These are phyloP conservation scores for Cichlasoma orientale DNA, from an alignment of 2,797 vertebrate species.

Conservation along the genomic window DNA sequence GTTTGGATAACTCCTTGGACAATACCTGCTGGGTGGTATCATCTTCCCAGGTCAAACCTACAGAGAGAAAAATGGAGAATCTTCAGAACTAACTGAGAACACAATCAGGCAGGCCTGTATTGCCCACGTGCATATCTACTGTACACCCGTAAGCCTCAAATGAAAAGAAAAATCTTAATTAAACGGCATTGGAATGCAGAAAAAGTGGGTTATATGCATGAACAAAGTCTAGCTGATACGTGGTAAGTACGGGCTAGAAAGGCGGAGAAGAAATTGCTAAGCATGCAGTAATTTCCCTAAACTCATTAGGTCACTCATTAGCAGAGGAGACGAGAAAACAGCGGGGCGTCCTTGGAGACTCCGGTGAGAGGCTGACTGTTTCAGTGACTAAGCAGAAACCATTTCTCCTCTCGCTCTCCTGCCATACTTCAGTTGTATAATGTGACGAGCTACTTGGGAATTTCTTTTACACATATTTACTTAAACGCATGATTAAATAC, in stretches of 20 bases:
- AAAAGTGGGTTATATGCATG: background rate
- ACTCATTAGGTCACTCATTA: conserved; percentile 50
- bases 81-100: background rate
- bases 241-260: background rate
- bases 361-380: conserved; percentile 1
- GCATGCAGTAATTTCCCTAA: conserved; percentile 10
- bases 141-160: background rate
- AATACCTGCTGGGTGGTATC: conserved; percentile 86
- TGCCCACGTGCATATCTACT: background rate
- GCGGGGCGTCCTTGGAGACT: conserved; percentile 2
- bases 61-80: conserved; percentile 16
- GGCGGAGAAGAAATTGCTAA: conserved; percentile 7
- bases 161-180: background rate
- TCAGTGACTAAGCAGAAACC: conserved; percentile 38
- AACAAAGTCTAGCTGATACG: background rate
- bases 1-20: conserved; percentile 84
- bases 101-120: background rate
- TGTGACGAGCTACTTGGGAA: conserved; percentile 3
- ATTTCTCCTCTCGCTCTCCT: background rate
- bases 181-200: background rate
- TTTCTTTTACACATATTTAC: background rate
- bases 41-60: conserved; percentile 90
- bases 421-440: background rate
- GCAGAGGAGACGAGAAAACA: conserved; percentile 18
- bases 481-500: background rate